A percentile compares a stretch with the other conserved stretches of the same genome.
phyloP scores from a whole-genome alignment of 1,140 invertebrate species.

The Listronotus bonariensis region DNA sequence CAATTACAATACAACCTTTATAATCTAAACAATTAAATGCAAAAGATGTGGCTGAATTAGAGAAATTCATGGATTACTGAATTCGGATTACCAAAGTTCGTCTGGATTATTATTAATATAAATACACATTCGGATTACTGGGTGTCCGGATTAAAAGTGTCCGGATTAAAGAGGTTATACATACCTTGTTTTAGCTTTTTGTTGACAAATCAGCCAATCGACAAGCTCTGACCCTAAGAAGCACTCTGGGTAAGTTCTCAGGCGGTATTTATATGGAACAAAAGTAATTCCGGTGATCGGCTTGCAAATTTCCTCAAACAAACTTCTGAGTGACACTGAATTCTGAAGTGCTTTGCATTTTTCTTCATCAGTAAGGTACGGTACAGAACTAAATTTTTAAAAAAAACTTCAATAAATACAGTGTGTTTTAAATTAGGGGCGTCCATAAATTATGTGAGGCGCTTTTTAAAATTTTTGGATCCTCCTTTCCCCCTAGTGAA shows the following conservation, averaged over 20 bases:
- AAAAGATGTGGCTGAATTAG: no score
- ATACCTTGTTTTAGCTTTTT: conserved; percentile 65
- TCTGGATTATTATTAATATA: no score
- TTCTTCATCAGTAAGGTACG: conserved; percentile 65
- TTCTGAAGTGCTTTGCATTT: conserved; percentile 71
- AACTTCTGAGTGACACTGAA: conserved; percentile 70
- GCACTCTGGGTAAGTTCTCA: conserved; percentile 70
- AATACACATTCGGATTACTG: no score
- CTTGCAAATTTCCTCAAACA: conserved; percentile 74
- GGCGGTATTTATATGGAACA: conserved; percentile 66
- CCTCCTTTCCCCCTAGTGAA: conserved; percentile 2
- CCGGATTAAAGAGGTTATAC: no score
- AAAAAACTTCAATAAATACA: no score
- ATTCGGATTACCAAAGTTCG: no score
- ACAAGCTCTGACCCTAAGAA: conserved; percentile 75
- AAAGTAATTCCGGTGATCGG: conserved; percentile 62
- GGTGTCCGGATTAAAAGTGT: no score
- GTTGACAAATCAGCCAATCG: conserved; percentile 75
- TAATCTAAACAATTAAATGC: no score
- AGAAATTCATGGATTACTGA: no score
- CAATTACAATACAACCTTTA: no score
- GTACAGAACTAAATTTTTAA: conserved; percentile 48
- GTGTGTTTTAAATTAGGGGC: no score
- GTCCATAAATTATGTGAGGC: no score
- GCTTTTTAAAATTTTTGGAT: not conserved